Base-by-base conservation (phyloP, 2,888 invertebrate species). In the Drosophila paranaensis region DNA sequence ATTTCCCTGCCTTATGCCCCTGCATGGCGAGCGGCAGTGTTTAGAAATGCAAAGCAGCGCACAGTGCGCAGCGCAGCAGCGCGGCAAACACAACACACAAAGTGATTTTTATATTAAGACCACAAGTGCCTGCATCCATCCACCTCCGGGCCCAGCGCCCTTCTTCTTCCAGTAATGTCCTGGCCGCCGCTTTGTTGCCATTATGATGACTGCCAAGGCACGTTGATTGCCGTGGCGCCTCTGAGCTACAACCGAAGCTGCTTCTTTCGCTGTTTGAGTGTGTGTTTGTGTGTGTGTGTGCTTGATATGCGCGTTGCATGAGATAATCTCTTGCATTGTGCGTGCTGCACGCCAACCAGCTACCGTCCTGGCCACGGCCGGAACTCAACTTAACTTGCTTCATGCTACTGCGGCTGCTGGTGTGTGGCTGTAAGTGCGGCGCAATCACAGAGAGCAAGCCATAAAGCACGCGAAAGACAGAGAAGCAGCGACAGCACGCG, bases 51-150 rank as follows among this genome's bases (percentile, higher is more conserved):
- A 89, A 87, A 89, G 79, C 87, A 87, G 87, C 81, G 72, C 27
- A 64, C 86, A 63, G 51, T 57, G 64, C 68, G 60, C 87, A 62
- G 50, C 63, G 62, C 65, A 55, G 60, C 66, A 71, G 66, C 61
- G 80, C 67, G 70, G 82, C 79, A 84, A 85, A 82, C 81, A 74
- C 84, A 87, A 87, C 89, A 83, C 89, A 87, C 87, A 87, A 87
- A 87, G 87, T 87, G 87, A 87, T 87, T 87, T 87, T 87, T 87
- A 89, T 87, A 87, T 87, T 87, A 87, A 87, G 89, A 84, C 89
- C 84, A 80, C 86, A 87, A 89, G 88, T 84, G 81, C 79, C 79
- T 56, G 66, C 73, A 64, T 46, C 45, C 48, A 39, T 42, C 35
- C 35, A 35, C 62, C 60, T 50, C 56, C 69, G 25, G 14, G 25